Percentiles rank a stretch among this genome's conserved stretches.
Conservation (phyloP, 2,888 invertebrate genomes). For the Bombylius discolor region DNA sequence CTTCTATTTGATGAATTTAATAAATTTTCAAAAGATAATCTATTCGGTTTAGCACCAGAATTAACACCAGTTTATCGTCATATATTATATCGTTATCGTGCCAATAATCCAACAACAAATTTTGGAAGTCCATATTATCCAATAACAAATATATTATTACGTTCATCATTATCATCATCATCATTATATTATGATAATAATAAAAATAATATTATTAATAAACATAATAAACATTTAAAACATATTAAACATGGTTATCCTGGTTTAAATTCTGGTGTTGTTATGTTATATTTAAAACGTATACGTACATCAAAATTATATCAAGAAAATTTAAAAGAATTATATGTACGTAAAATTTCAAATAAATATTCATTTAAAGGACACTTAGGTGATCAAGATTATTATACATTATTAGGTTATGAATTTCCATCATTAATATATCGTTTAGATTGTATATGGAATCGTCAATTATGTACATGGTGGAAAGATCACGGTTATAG, state of each 20-base stretch:
- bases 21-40: constrained; percentile 45
- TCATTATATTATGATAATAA: not conserved
- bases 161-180: not conserved
- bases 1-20: constrained; percentile 54
- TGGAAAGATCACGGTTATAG: constrained; percentile 64
- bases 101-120: constrained; percentile 45
- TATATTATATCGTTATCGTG: constrained; percentile 53
- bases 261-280: constrained; percentile 72
- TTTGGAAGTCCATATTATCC: constrained; percentile 41
- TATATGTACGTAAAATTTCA: constrained; percentile 42
- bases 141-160: constrained; percentile 11
- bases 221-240: constrained; percentile 16
- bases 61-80: constrained; percentile 68
- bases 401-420: constrained; percentile 56
- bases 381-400: constrained; percentile 73
- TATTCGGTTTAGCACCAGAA: constrained; percentile 62
- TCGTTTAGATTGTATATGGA: constrained; percentile 64
- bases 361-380: constrained; percentile 53
- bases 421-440: constrained; percentile 60
- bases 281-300: constrained; percentile 53
- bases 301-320: constrained; percentile 51
- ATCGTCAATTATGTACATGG: constrained; percentile 69
- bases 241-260: constrained; percentile 43
- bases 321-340: constrained; percentile 41
- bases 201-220: constrained; percentile 7